These are phyloP conservation scores for Athetis lepigone DNA, from an alignment of 2,888 invertebrate genomes.

Conservation along the genomic window DNA sequence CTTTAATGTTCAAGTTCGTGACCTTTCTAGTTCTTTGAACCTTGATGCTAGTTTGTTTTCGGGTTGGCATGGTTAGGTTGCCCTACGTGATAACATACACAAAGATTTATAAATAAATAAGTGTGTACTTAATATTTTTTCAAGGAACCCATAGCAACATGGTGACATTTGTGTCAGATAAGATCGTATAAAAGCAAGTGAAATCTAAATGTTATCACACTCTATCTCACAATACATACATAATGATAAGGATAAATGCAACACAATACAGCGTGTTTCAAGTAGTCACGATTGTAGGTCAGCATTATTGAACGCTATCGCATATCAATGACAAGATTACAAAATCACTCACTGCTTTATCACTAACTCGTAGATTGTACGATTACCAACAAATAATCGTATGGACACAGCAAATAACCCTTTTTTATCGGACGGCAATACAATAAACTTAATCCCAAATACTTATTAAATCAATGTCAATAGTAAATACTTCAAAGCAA, in stretches of 20 bases:
- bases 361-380: conserved; percentile 19
- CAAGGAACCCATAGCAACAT: conserved; percentile 6
- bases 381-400: conserved; percentile 21
- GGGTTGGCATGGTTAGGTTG: conserved; percentile 4
- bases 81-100: conserved; percentile 9
- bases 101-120: background rate
- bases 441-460: conserved; percentile 34
- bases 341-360: conserved; percentile 25
- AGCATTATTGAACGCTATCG: conserved; percentile 27
- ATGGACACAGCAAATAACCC: conserved; percentile 32
- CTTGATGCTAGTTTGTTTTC: conserved; percentile 19
- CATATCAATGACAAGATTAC: conserved; percentile 40
- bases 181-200: conserved; percentile 9
- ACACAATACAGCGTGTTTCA: conserved; percentile 11
- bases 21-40: conserved; percentile 32
- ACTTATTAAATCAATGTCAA: conserved; percentile 45
- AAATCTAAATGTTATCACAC: conserved; percentile 14
- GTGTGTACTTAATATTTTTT: background rate
- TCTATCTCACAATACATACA: conserved; percentile 19
- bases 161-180: background rate
- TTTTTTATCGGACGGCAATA: conserved; percentile 40
- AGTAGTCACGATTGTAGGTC: conserved; percentile 27
- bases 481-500: conserved; percentile 39
- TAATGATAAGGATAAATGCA: conserved; percentile 24
- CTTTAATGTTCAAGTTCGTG: conserved; percentile 27